These are phyloP conservation scores for Cygnus olor DNA, from an alignment of 2,797 vertebrate species.

Conservation along the genomic window DNA sequence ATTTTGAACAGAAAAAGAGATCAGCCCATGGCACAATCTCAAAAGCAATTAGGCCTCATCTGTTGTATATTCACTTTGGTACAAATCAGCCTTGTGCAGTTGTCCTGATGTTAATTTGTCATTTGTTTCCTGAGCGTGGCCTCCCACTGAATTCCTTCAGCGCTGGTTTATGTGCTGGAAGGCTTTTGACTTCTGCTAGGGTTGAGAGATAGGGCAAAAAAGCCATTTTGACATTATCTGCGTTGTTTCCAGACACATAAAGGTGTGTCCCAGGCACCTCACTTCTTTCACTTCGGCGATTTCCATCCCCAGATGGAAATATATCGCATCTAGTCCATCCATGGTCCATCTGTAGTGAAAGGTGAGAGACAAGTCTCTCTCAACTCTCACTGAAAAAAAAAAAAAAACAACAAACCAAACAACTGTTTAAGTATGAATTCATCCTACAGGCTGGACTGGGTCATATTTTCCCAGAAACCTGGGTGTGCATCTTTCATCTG, in stretches of 20 bases:
- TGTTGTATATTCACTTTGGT: background rate
- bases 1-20: background rate
- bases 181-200: background rate
- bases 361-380: background rate
- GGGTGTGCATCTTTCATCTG: background rate
- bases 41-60: background rate
- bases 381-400: too few relatives aligned
- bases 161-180: background rate
- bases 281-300: background rate
- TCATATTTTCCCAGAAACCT: background rate
- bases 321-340: background rate
- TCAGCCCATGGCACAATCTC: background rate
- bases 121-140: background rate
- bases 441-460: background rate
- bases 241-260: background rate
- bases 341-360: background rate
- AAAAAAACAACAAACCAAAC: background rate
- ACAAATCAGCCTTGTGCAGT: background rate
- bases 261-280: background rate
- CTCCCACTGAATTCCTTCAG: background rate
- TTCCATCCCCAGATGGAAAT: background rate
- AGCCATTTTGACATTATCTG: background rate
- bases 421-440: rapidly evolving
- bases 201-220: background rate
- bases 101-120: background rate